A percentile compares a stretch with the other conserved stretches of the same genome.
Evolutionary conservation across 2,113 vertebrate species (phyloP).

Genomic region (Microcebus griseorufus): DNA sequence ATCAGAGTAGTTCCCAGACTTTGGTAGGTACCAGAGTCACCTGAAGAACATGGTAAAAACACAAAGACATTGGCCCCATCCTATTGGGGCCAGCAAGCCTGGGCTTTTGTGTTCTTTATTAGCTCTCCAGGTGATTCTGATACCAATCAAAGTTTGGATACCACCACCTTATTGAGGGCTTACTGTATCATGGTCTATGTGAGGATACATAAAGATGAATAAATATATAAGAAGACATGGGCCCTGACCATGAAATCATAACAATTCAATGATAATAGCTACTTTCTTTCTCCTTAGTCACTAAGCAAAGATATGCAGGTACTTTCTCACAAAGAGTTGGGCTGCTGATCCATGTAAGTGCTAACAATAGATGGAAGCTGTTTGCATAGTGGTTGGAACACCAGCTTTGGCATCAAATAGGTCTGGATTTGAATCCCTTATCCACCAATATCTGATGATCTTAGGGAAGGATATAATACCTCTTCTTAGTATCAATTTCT

Average conservation of each 20-base stretch:
- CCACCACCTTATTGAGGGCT: background rate
- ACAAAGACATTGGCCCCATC: background rate
- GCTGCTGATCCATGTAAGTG: background rate
- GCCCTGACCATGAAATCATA: background rate
- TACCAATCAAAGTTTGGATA: background rate
- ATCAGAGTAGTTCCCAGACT: background rate
- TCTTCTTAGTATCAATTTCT: background rate
- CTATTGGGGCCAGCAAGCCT: background rate
- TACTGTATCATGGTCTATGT: background rate
- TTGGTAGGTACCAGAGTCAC: background rate
- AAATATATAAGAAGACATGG: background rate
- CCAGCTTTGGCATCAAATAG: background rate
- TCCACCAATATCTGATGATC: background rate
- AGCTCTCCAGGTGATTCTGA: background rate
- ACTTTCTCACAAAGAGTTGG: background rate
- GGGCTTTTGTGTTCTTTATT: background rate
- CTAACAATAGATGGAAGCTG: background rate
- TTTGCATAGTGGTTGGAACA: background rate
- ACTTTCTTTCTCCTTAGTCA: background rate
- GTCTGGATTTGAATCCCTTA: slow-evolving; percentile 10
- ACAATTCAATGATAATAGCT: background rate
- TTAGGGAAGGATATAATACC: background rate
- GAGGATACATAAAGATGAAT: background rate
- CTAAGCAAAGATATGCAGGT: background rate
- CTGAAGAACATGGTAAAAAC: background rate